Evolutionary conservation across 2,888 invertebrate species (phyloP), one percentile per base, ranked within the genome.

Genomic region (Mythimna vitellina): DNA sequence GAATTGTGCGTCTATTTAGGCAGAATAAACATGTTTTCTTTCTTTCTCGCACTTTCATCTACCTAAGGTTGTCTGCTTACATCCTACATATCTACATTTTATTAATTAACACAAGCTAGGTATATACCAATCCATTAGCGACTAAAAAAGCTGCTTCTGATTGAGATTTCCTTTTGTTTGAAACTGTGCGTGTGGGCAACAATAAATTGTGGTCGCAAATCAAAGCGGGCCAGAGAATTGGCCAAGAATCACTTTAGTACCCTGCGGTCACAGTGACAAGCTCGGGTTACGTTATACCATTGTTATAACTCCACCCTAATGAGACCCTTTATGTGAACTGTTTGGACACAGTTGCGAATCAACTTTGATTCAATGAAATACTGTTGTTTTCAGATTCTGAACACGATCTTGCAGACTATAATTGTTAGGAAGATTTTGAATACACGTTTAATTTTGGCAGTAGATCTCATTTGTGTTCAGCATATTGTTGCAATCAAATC

Each of bases 231-330:
- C 81, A 83, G 85, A 84, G 86, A 87, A 87, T 82, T 75, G 76
- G 76, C 87, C 86, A 81, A 89, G 89, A 89, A 89, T 89, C 88
- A 84, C 86, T 89, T 89, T 85, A 87, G 87, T 83, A 80, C 76
- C 78, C 70, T 87, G 90, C 86, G 88, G 90, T 84, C 84, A 79
- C 81, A 82, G 85, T 88, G 89, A 88, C 87, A 87, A 84, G 68
- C 82, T 76, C 69, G 86, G 87, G 84, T 80, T 85, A 65, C 84
- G 82, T 89, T 87, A 89, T 87, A 86, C 86, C 83, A 88, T 87
- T 89, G 89, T 86, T 88, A 88, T 86, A 86, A 83, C 83, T 81
- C 79, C 76, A 78, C 76, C 82, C 84, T 87, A 89, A 83, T 82
- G 78, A 84, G 88, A 85, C 84, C 88, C 84, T 78, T 85, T 78